Evolutionary conservation across 1,140 invertebrate species (phyloP).

Genomic region (Megathymus violae): DNA sequence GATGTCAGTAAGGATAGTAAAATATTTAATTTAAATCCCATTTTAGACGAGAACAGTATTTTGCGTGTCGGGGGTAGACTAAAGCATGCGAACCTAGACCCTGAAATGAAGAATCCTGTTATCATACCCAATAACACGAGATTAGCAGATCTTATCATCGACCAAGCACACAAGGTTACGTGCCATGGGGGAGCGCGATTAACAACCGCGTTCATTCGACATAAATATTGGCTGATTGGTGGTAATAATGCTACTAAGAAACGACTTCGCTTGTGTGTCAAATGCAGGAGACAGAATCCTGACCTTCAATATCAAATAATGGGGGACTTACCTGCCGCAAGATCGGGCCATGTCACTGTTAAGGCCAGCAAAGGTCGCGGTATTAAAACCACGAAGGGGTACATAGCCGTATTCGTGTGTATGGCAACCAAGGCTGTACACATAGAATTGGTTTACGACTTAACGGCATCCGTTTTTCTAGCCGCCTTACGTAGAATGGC

Average conservation of each 20-base stretch:
- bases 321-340: slow-evolving; percentile 4
- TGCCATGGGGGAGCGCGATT: slow-evolving; percentile 53
- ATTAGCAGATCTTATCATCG: slow-evolving; percentile 45
- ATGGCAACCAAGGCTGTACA: too few species aligned
- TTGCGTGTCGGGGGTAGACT: slow-evolving; percentile 5
- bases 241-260: slow-evolving; percentile 15
- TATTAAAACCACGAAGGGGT: too few species aligned
- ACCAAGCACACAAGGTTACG: slow-evolving; percentile 45
- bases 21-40: slow-evolving; percentile 15
- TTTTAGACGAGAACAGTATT: slow-evolving; percentile 29
- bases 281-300: slow-evolving; percentile 4
- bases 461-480: not conserved
- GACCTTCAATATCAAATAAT: not conserved
- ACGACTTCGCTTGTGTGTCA: not conserved
- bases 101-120: not conserved
- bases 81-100: slow-evolving; percentile 1
- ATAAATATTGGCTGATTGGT: slow-evolving; percentile 50
- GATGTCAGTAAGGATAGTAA: not conserved
- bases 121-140: slow-evolving; percentile 2
- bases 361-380: slow-evolving; percentile 10
- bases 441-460: too few species aligned
- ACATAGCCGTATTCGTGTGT: too few species aligned
- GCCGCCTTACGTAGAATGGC: not conserved
- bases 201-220: slow-evolving; percentile 38
- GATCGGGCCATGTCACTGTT: not conserved